Evolutionary conservation across 2,888 invertebrate species (phyloP).

Genomic region (Zygothrica quintamaculata): DNA sequence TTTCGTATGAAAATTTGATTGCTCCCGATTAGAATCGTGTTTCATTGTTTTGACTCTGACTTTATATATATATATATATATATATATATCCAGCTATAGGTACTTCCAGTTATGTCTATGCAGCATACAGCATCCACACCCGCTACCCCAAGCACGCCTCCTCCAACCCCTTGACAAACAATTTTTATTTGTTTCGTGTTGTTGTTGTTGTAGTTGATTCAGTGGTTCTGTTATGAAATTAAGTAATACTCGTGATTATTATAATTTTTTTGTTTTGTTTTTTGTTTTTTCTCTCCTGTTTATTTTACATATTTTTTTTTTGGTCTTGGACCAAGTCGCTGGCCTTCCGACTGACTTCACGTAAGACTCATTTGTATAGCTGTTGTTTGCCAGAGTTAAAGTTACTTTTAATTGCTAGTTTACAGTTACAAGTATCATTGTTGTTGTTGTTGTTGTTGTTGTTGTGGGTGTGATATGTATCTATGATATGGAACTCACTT

Average conservation of each 20-base stretch:
- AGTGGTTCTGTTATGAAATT: conserved; percentile 33
- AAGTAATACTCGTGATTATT: conserved; percentile 62
- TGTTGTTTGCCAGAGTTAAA: conserved; percentile 47
- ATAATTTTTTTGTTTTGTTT: conserved; percentile 19
- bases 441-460: conserved; percentile 53
- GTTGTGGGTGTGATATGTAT: conserved; percentile 41
- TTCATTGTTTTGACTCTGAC: conserved; percentile 63
- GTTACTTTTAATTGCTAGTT: conserved; percentile 57
- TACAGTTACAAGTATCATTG: conserved; percentile 30
- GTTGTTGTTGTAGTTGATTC: conserved; percentile 7
- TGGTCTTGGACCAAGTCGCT: conserved; percentile 34
- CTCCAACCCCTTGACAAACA: not conserved
- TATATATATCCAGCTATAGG: too few species aligned
- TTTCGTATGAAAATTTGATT: conserved; percentile 80
- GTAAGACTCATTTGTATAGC: conserved; percentile 40
- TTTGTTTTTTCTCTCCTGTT: too few species aligned
- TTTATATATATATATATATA: too few species aligned
- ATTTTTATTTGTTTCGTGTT: conserved; percentile 26
- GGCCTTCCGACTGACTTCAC: conserved; percentile 40
- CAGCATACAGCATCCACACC: not conserved
- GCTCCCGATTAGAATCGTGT: conserved; percentile 77
- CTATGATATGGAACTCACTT: conserved; percentile 4
- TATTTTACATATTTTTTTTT: too few species aligned
- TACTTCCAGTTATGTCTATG: too few species aligned
- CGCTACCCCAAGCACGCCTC: not conserved